Base-by-base conservation (phyloP, 2,797 vertebrate species). In the Sciurus carolinensis region DNA sequence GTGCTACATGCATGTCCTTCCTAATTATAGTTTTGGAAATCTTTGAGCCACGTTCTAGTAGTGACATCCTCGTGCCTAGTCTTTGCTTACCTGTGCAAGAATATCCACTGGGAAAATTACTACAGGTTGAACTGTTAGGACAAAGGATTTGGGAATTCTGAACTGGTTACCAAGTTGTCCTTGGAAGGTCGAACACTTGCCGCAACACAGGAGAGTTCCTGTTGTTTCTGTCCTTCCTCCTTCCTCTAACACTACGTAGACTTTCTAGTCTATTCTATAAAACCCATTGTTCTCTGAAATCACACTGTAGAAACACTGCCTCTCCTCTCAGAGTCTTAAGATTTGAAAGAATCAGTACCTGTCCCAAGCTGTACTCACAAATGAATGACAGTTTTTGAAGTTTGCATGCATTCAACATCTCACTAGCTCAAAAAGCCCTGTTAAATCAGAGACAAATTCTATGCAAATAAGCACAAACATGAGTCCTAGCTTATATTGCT, bases 191-290 rank as follows among this genome's bases (percentile, higher is more conserved):
- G 47, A 26, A 22, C 5, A 33, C 42, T 11, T 7, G 9, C 3
- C 18, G 10, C 7, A 10, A n/a, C 10, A 44, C 30, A 3, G 1
- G 3, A 30, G 57, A 67, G 14, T 30, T 7, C 10, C 11, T 1
- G 8, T 36, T 24, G 26, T 5, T 50, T 39, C 39, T 39, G 39
- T 39, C 39, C 18, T 0, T 13, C 12, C 12, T 26, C 11, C n/a
- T 2, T 62, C 17, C 6, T 24, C 5, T n/a, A 17, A 9, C n/a
- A 57, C 11, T 17, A 4, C 13, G 3, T 4, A 42, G 22, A 50
- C 14, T 57, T 73, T 69, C 72, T 0, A 42, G 20, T 50, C 30
- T n/a, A 8, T 11, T 73, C 39, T 24, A 2, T 6, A 36, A 9
- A 28, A 42, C 24, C 66, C 14, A 30, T 62, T 77, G 20, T 30